phyloP scores from a whole-genome alignment of 2,888 invertebrate genomes.

The Oasisia sp. region DNA sequence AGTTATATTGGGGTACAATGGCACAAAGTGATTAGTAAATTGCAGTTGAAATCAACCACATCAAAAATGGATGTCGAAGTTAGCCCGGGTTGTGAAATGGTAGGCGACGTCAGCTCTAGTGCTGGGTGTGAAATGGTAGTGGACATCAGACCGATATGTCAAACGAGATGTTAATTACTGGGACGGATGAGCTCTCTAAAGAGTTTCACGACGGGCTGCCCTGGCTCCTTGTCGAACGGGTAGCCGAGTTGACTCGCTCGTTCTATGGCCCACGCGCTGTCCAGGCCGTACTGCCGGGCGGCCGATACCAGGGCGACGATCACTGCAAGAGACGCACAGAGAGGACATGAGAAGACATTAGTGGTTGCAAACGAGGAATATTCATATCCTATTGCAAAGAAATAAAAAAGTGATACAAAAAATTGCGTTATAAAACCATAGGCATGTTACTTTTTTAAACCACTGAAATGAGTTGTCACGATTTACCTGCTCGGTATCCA shows the following conservation, averaged over 20 bases:
- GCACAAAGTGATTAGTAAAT: neutral
- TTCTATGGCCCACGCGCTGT: neutral
- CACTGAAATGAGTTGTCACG: neutral
- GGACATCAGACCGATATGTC: neutral
- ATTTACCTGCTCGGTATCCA: neutral
- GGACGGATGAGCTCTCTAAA: neutral
- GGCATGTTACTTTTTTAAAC: too few species aligned
- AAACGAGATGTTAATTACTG: neutral
- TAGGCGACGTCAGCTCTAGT: too few species aligned
- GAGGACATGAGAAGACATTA: neutral
- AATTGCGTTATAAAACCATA: too few species aligned
- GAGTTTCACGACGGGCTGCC: conserved; percentile 1
- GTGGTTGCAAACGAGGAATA: too few species aligned
- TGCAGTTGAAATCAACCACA: neutral
- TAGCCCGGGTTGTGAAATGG: neutral
- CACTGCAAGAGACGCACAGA: neutral
- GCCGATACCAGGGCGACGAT: neutral
- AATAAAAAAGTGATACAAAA: too few species aligned
- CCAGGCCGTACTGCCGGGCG: conserved; percentile 12
- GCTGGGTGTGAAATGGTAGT: neutral
- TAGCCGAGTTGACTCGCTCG: neutral
- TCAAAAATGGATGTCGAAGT: too few species aligned
- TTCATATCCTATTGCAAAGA: too few species aligned
- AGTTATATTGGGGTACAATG: neutral
- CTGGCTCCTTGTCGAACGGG: neutral